These are phyloP conservation scores for Zosterops hypoxanthus DNA, from an alignment of 2,113 vertebrate genomes.

Conservation along the genomic window DNA sequence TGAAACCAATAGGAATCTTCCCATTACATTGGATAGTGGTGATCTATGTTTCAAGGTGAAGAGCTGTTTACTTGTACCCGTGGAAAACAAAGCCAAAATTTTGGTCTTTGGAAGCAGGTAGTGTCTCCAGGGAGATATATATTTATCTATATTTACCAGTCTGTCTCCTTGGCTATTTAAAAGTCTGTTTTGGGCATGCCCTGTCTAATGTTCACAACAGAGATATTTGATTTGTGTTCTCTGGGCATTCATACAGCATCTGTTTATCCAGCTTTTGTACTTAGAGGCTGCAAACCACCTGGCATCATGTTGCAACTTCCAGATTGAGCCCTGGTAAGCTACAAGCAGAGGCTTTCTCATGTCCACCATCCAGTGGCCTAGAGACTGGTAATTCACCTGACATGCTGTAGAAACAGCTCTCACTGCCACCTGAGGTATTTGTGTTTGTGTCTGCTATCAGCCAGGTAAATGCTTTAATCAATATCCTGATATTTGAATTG, in stretches of 20 bases:
- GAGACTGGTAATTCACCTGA: background rate
- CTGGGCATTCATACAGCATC: background rate
- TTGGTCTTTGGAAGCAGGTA: background rate
- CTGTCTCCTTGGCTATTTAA: background rate
- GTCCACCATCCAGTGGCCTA: background rate
- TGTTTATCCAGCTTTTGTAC: background rate
- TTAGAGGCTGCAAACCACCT: background rate
- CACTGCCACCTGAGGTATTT: background rate
- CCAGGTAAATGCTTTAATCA: background rate
- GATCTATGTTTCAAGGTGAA: background rate
- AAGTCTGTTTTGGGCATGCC: background rate
- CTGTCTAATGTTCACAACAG: background rate
- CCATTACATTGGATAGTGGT: background rate
- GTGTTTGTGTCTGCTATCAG: background rate
- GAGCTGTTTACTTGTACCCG: background rate
- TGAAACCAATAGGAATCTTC: background rate
- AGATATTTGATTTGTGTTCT: background rate
- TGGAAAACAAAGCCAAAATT: background rate
- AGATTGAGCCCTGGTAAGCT: background rate
- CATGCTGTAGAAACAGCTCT: background rate
- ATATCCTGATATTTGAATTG: background rate
- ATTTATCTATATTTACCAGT: background rate
- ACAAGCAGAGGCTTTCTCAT: background rate
- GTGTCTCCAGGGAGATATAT: background rate
- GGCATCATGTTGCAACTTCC: background rate